Percentiles rank a stretch among this genome's conserved stretches.
phyloP scores from a whole-genome alignment of 1,140 invertebrate species.

The Drosophila saltans region DNA sequence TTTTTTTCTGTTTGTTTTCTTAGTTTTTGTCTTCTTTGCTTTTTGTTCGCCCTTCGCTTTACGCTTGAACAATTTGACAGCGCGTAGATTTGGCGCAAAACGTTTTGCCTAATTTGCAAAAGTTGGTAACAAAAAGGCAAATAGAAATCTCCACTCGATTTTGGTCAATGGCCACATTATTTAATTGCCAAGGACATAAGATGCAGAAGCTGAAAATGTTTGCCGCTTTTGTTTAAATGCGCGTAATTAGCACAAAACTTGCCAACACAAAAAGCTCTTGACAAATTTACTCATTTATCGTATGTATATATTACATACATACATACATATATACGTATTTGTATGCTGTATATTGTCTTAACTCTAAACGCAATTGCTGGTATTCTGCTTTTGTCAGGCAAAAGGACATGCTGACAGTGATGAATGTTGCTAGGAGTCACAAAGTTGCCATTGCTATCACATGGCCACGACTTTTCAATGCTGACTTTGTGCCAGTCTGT shows the following conservation, averaged over 20 bases:
- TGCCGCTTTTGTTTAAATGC: constrained; percentile 57
- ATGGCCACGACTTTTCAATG: constrained; percentile 52
- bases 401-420: constrained; percentile 63
- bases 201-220: constrained; percentile 12
- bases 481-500: constrained; percentile 48
- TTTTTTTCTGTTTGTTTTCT: constrained; percentile 1
- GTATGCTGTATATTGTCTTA: constrained; percentile 22
- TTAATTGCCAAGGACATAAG: constrained; percentile 67
- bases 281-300: constrained; percentile 48
- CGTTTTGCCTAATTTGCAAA: constrained; percentile 81
- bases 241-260: constrained; percentile 72
- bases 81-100: constrained; percentile 80
- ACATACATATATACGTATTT: background rate
- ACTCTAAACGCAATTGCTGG: constrained; percentile 54
- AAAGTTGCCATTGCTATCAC: constrained; percentile 57
- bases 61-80: constrained; percentile 78
- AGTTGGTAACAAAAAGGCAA: constrained; percentile 45
- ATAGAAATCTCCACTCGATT: constrained; percentile 23
- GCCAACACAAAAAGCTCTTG: constrained; percentile 45
- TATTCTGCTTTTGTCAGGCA: constrained; percentile 60
- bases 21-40: background rate
- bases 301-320: background rate
- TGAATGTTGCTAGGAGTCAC: constrained; percentile 68
- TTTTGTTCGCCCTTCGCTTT: constrained; percentile 37
- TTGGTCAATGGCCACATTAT: constrained; percentile 54